Evolutionary conservation across 1,140 invertebrate genomes (phyloP), one percentile per base, ranked within the genome.

Genomic region (Zaprionus ghesquierei): DNA sequence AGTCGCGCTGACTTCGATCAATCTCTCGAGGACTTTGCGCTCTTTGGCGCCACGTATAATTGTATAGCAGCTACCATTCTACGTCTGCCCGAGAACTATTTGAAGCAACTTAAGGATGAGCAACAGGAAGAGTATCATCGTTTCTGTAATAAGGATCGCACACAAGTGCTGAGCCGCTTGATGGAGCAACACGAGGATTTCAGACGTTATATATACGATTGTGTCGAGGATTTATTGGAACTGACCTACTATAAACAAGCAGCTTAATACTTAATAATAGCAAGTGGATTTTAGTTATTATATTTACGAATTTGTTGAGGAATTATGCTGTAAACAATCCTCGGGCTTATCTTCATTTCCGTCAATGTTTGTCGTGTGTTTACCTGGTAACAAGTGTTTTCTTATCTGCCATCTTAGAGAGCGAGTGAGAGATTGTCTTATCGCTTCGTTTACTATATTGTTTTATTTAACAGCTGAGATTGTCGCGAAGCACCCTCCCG

Each of bases 111-210:
- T 0, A 91, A 91, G 53, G 70, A 84, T 5, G 55, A 74, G 6
- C 56, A 70, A 0, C 79, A 90, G 0, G 70, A 25, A 2, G 75
- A 78, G 0, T 91, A 87, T 55, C 81, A 91, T 81, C 60, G 69
- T 3, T 91, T 84, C 22, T 85, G 81, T 15, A 87, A 89, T 75
- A 72, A 90, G 2, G 77, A 90, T 74, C 90, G 90, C 12, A 81
- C 66, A 0, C 41, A 69, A 3, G 68, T 73, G 10, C 58, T 91
- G 1, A 29, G 87, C 1, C 72, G 50, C 1, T 20, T 90, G n/a
- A 76, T 91, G 56, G 12, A 50, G 13, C 56, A 75, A 3, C 63
- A 91, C 63, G 35, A 54, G 5, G 70, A 75, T 6, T 91, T 78
- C 22, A n/a, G 50, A 5, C n/a, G 58, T 20, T 87, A 87, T 69